A percentile compares a stretch with the other conserved stretches of the same genome.
Conservation (phyloP, 2,797 vertebrate genomes). For the Phataginus tricuspis region DNA sequence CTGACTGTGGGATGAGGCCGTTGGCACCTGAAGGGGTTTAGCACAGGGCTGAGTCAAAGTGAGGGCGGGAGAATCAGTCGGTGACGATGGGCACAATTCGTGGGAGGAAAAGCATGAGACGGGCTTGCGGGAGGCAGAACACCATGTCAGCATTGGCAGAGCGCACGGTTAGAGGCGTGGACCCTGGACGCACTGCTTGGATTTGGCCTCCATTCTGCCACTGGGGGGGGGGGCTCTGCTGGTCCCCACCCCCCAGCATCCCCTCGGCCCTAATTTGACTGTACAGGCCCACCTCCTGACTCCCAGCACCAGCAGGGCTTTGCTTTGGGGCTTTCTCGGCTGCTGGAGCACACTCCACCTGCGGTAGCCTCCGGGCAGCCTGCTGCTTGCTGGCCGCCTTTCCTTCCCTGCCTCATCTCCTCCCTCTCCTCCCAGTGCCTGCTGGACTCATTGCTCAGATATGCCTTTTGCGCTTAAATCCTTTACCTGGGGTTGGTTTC, state of each 20-base stretch:
- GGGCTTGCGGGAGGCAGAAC: not conserved
- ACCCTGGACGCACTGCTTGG: no score
- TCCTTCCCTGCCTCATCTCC: not conserved
- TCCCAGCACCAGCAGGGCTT: not conserved
- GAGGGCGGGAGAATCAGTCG: not conserved
- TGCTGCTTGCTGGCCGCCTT: not conserved
- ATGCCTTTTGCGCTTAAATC: not conserved
- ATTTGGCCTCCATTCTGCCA: not conserved
- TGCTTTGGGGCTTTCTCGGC: not conserved
- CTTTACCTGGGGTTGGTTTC: not conserved
- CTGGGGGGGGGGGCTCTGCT: fast-evolving
- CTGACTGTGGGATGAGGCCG: not conserved
- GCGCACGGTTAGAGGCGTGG: not conserved
- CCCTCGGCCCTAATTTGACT: not conserved
- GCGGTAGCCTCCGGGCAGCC: no score
- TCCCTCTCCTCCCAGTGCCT: not conserved
- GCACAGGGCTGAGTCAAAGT: not conserved
- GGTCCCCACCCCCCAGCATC: no score
- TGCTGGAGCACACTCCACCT: not conserved
- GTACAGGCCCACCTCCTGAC: not conserved
- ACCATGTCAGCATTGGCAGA: not conserved
- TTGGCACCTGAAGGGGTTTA: not conserved
- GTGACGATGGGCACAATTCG: not conserved
- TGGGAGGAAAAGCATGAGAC: not conserved
- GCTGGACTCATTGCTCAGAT: not conserved